Evolutionary conservation across 2,797 vertebrate genomes (phyloP), one percentile per base, ranked within the genome.

Genomic region (Enteromius unitaeniatus): DNA sequence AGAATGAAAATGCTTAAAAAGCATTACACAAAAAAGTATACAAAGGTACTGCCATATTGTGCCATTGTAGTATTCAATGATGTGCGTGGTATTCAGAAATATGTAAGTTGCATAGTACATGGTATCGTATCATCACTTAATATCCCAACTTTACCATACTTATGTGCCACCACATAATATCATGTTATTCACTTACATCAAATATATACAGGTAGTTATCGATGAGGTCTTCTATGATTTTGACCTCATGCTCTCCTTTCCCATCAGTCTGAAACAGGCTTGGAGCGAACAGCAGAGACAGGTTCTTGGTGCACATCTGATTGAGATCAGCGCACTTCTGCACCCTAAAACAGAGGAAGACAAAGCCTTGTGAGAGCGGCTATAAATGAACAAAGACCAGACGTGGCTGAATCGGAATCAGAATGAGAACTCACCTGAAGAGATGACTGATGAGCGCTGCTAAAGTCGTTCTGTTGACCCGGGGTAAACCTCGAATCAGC

Each of bases 251-350:
- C 26, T 97, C 97, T 19, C 98, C 97, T 78, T 98, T 97, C 67
- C 98, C 98, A 0, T 99, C 97, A 0, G 97, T 98, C 94, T 99
- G 98, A 91, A 99, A 99, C 53, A 99, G 95, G 47, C 97, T 99
- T 49, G 98, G 98, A 0, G 98, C 98, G 0, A 99, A 99, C 67
- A 99, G 94, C 89, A 99, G 93, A 0, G 98, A 95, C 86, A 99
- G 92, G 93, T 99, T 99, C 94, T 98, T 97, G 7, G 98, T 99
- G 93, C 94, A 97, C 98, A 99, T 99, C 91, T 99, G 98, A 94
- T 99, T 99, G 82, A 99, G 93, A 84, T 95, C 94, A 0, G 97
- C 97, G 86, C 98, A 99, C 86, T 98, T 98, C 94, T 99, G 98
- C 72, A 79, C 78, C 78, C 78, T 79, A 37, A 77, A 11, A 78